Evolutionary conservation across 2,888 invertebrate genomes (phyloP), one percentile per base, ranked within the genome.

Genomic region (Andrena bucephala): DNA sequence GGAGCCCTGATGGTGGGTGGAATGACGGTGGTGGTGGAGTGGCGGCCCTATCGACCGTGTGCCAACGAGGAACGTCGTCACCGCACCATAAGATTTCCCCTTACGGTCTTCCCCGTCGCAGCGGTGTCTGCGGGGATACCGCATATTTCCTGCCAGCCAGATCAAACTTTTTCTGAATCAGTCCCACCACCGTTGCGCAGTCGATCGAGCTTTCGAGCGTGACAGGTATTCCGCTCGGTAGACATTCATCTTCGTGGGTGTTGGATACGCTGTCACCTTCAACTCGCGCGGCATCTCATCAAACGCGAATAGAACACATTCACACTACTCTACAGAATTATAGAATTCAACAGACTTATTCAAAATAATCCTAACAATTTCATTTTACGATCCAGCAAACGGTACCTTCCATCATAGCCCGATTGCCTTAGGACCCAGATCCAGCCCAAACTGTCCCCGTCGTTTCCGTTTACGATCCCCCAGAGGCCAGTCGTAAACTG

Each of bases 11-110:
- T 77, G 87, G 74, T 72, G 83, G 86, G 75, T 76, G 77, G 79
- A 74, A 84, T 57, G 81, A 83, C 60, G 80, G 81, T 76, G 81
- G 81, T 79, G 77, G 86, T 81, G 82, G 80, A 84, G 84, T 82
- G 84, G 78, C 78, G 78, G 77, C 73, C 87, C 87, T 87, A 89
- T 89, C 89, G 90, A 89, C 89, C 89, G 87, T 85, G 81, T 86
- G 77, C 81, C 83, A 82, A 84, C 84, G 76, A 79, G 84, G 71
- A 88, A 88, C 86, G 86, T 88, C 88, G 88, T 85, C 85, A 77
- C 81, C 78, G 81, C 80, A 86, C 88, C 88, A 84, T 85, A 88
- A 88, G 88, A 88, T 88, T 89, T 83, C 87, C 87, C 85, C 70
- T 78, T 78, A 78, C 83, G 76, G 60, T 59, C 65, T 73, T 77